Evolutionary conservation across 2,797 vertebrate species (phyloP).

Genomic region (Propithecus perrieri): DNA sequence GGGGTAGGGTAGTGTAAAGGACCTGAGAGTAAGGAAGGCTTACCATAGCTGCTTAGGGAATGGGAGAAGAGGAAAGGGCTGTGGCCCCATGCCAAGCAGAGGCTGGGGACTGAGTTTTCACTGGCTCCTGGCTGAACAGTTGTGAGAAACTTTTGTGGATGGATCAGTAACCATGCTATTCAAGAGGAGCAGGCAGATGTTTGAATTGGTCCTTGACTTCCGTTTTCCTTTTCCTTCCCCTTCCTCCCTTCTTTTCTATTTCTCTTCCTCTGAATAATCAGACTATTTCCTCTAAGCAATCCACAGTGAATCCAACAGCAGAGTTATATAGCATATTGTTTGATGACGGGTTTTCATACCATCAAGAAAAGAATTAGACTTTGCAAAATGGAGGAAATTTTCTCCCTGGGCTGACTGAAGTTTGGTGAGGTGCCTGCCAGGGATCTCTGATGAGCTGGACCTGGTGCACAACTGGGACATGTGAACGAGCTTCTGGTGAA

Average conservation of each 20-base stretch:
- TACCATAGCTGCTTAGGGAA: neutral
- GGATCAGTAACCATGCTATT: neutral
- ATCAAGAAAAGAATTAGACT: constrained; percentile 90
- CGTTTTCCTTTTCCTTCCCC: neutral
- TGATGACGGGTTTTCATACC: constrained; percentile 85
- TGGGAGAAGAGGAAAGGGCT: neutral
- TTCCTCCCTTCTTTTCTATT: neutral
- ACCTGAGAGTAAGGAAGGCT: neutral
- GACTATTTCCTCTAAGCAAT: neutral
- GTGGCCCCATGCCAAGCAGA: neutral
- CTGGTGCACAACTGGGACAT: constrained; percentile 88
- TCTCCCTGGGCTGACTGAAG: constrained; percentile 89
- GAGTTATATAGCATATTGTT: neutral
- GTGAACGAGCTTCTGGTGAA: constrained; percentile 85
- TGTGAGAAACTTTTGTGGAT: neutral
- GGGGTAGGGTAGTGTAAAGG: neutral
- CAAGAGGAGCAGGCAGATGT: neutral
- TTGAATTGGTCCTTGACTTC: neutral
- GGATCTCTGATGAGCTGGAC: constrained; percentile 76
- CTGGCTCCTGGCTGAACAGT: neutral
- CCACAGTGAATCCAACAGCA: neutral
- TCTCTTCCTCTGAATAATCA: neutral
- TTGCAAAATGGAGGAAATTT: constrained; percentile 92
- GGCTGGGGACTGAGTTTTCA: neutral
- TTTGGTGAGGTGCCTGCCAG: constrained; percentile 78